A percentile compares a stretch with the other conserved stretches of the same genome.
Conservation (phyloP, 2,888 invertebrate genomes). For the Cephus pygmeus region DNA sequence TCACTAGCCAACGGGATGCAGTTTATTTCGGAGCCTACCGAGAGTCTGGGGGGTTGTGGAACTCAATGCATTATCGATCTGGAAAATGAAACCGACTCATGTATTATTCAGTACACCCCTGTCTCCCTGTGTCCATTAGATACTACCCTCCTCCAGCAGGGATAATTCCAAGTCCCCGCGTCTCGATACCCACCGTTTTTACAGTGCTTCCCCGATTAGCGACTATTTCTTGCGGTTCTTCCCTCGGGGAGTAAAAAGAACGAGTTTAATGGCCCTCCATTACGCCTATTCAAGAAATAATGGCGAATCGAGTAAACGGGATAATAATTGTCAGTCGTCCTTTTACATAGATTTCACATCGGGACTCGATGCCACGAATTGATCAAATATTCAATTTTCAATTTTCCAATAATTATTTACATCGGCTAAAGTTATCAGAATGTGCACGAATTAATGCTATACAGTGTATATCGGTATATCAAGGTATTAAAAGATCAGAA, state of each 20-base stretch:
- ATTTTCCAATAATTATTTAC: background rate
- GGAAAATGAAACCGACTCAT: conserved; percentile 50
- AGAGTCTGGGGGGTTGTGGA: conserved; percentile 25
- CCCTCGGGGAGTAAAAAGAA: background rate
- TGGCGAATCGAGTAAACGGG: background rate
- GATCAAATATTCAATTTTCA: background rate
- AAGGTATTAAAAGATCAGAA: background rate
- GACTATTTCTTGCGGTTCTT: background rate
- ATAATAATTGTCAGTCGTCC: background rate
- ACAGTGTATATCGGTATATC: background rate
- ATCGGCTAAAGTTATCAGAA: background rate
- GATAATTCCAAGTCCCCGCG: background rate
- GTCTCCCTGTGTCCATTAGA: conserved; percentile 12
- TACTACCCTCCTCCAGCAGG: background rate
- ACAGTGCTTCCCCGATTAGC: background rate
- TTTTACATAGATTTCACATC: background rate
- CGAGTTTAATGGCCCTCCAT: background rate
- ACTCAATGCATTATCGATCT: conserved; percentile 37
- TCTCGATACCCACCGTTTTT: background rate
- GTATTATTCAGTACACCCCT: conserved; percentile 42
- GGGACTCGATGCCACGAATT: background rate
- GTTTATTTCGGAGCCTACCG: conserved; percentile 42
- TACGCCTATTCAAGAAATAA: background rate
- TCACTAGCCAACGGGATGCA: conserved; percentile 21
- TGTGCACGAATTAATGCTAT: background rate